phyloP scores from a whole-genome alignment of 2,113 vertebrate genomes.

The Mionectes macconnelli region DNA sequence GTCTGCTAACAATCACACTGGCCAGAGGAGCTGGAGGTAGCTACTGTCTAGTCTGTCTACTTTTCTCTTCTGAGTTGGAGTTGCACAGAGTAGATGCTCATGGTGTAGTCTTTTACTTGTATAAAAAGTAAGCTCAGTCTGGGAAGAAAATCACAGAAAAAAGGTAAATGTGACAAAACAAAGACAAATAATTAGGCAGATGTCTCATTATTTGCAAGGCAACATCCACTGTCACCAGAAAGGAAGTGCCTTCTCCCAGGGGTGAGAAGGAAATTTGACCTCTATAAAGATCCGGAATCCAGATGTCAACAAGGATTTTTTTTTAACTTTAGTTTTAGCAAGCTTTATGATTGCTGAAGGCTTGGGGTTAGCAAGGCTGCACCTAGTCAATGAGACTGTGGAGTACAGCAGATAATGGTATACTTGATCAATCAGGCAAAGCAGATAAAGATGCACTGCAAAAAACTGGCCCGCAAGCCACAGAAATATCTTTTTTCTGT shows the following conservation, averaged over 20 bases:
- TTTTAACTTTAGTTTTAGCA: background rate
- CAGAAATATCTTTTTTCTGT: background rate
- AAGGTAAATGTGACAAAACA: background rate
- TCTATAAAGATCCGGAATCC: background rate
- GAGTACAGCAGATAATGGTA: background rate
- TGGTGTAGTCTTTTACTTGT: background rate
- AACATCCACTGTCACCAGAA: background rate
- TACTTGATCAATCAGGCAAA: conserved; percentile 30
- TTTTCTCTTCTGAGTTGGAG: background rate
- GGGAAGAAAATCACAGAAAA: background rate
- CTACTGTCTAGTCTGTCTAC: background rate
- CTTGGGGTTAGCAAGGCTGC: background rate
- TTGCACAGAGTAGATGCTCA: background rate
- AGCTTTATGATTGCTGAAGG: background rate
- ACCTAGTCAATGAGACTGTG: background rate
- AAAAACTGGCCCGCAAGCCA: background rate
- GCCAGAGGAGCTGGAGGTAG: background rate
- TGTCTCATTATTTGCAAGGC: background rate
- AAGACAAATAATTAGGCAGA: background rate
- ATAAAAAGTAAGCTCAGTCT: background rate
- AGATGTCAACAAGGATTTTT: background rate
- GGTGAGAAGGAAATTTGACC: background rate
- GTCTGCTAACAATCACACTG: background rate
- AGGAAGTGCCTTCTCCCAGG: background rate
- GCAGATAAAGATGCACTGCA: background rate